Evolutionary conservation across 2,113 vertebrate genomes (phyloP).

Genomic region (Nasalis larvatus): DNA sequence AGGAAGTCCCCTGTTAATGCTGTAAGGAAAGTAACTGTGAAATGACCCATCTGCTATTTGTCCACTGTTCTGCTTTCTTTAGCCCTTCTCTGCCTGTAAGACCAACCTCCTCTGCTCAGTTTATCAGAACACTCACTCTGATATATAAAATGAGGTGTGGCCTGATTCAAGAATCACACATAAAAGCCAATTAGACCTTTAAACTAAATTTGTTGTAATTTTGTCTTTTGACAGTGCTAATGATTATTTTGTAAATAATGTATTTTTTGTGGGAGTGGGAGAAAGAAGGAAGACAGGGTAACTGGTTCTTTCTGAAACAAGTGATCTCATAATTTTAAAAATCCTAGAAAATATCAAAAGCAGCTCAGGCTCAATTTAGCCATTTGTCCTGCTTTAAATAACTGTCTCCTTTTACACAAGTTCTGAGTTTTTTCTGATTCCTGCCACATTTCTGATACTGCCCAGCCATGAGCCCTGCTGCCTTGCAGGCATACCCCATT

Average conservation of each 20-base stretch:
- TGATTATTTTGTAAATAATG: conserved; percentile 18
- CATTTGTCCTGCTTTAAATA: conserved; percentile 43
- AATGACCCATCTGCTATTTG: neutral
- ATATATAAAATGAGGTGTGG: neutral
- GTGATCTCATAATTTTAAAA: conserved; percentile 45
- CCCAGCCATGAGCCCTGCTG: neutral
- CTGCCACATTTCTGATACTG: neutral
- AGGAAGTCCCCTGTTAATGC: neutral
- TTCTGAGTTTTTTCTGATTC: conserved; percentile 39
- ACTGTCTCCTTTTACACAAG: conserved; percentile 46
- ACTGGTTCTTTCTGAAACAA: conserved; percentile 58
- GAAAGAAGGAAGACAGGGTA: neutral
- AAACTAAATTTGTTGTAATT: neutral
- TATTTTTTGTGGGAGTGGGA: neutral
- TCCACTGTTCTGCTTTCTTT: neutral
- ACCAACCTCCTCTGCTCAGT: too few species aligned
- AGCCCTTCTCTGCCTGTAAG: neutral
- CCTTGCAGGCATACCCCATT: conserved; percentile 9
- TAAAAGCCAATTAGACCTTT: neutral
- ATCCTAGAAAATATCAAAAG: conserved; percentile 67
- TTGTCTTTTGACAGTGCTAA: neutral
- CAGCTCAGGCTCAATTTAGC: neutral
- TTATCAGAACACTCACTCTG: neutral
- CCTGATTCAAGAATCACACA: neutral
- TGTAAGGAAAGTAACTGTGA: neutral